A percentile compares a stretch with the other conserved stretches of the same genome.
phyloP scores from a whole-genome alignment of 2,888 invertebrate genomes.

The Hoplodrina ambigua region DNA sequence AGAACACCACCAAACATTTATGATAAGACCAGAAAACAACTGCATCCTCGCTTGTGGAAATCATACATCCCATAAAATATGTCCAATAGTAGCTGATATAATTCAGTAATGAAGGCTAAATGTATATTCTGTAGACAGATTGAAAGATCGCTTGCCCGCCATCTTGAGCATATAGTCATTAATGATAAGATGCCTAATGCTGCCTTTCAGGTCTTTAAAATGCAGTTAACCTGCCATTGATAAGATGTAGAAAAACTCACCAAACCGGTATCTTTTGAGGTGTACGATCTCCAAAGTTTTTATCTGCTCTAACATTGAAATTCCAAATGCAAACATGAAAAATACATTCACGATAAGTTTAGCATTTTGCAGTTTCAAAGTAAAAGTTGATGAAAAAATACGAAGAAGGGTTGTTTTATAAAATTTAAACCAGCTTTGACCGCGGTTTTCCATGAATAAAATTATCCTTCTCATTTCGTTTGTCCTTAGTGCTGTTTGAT shows the following conservation, averaged over 20 bases:
- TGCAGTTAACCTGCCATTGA: conserved; percentile 27
- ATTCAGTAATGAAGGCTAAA: not conserved
- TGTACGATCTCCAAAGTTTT: conserved; percentile 13
- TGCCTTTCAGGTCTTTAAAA: conserved; percentile 37
- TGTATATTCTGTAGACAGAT: not conserved
- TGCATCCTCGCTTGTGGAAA: not conserved
- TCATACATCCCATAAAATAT: not conserved
- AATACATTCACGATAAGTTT: not conserved
- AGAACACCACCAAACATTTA: not conserved
- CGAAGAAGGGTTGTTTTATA: conserved; percentile 15
- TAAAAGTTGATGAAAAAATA: conserved; percentile 13
- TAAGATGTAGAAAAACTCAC: not conserved
- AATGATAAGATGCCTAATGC: conserved; percentile 17
- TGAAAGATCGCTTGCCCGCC: not conserved
- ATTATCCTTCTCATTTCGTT: conserved; percentile 17
- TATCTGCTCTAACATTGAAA: conserved; percentile 13
- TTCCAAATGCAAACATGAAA: not conserved
- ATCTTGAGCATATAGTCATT: conserved; percentile 27
- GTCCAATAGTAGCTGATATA: too few species aligned
- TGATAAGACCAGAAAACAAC: not conserved
- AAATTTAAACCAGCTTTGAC: conserved; percentile 9
- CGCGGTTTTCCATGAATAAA: conserved; percentile 14
- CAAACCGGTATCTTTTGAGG: conserved; percentile 16
- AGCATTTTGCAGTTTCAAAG: not conserved
- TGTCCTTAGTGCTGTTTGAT: conserved; percentile 11